Evolutionary conservation across 2,797 vertebrate genomes (phyloP), one percentile per base, ranked within the genome.

Genomic region (Varecia variegata): DNA sequence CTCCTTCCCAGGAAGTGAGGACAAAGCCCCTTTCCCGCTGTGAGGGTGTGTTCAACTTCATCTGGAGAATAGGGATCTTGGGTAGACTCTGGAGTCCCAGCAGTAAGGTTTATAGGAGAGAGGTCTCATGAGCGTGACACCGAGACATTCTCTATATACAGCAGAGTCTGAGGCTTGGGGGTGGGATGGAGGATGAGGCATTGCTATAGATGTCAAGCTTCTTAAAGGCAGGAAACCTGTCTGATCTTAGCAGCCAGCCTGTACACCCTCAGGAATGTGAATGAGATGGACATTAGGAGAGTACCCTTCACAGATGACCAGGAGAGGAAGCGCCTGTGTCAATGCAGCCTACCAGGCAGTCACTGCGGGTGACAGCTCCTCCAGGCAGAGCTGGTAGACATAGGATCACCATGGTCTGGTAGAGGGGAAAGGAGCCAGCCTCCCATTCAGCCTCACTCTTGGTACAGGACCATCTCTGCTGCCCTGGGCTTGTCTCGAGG

Each of bases 1-100:
- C 76, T 74, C 32, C 88, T 88, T 95, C n/a, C 58, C 35, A 52
- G 32, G 56, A 43, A 77, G 7, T 35, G 40, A 38, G 23, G 43
- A 80, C 45, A 52, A 82, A 96, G 81, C 21, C 8, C 11, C 2
- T 12, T 15, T 56, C 17, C 68, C 76, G 23, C 65, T 20, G 3
- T 62, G 9, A 45, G 50, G n/a, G n/a, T 8, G 2, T 7, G 0
- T 38, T 52, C 65, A 25, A 25, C 77, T 15, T 52, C 81, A 21
- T 32, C 23, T 35, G 76, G 67, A 80, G 12, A 2, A n/a, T 5
- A 32, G 56, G 25, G 17, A 18, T 56, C 18, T 21, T 1, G 10
- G 30, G 13, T 27, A 5, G 6, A 32, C 9, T 21, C 35, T n/a
- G 7, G 25, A 4, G 50, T 35, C n/a, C 47, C 30, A 32, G 79